phyloP scores from a whole-genome alignment of 92 coral and sea anemone species.

The Blastomussa wellsi region DNA sequence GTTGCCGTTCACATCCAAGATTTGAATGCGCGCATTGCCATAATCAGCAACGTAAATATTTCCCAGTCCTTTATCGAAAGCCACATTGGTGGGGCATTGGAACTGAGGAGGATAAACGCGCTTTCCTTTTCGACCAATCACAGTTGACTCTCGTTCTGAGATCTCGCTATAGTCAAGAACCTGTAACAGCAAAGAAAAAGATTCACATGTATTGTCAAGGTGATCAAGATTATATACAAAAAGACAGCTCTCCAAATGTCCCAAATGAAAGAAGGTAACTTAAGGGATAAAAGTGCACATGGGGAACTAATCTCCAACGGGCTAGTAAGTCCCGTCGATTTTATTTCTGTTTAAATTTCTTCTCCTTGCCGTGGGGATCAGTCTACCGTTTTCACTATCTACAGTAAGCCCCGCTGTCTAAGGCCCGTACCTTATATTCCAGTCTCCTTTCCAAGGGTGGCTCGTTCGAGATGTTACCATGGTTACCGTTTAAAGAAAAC shows the following conservation, averaged over 20 bases:
- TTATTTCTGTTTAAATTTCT: too few species aligned
- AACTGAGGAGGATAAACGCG: conserved; percentile 81
- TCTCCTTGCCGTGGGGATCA: too few species aligned
- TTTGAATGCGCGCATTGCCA: conserved; percentile 84
- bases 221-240: too few species aligned
- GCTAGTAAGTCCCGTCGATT: too few species aligned
- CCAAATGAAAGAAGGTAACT: too few species aligned
- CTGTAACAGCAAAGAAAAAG: conserved; percentile 28
- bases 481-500: conserved; percentile 3
- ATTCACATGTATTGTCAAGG: background rate
- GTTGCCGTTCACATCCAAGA: conserved; percentile 67
- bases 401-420: background rate
- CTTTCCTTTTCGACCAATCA: conserved; percentile 89
- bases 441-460: conserved; percentile 26
- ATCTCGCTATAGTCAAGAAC: conserved; percentile 82
- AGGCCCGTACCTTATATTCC: conserved; percentile 51
- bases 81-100: conserved; percentile 77
- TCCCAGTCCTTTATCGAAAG: conserved; percentile 61
- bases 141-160: conserved; percentile 69
- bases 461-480: background rate
- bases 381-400: too few species aligned
- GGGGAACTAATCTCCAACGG: too few species aligned
- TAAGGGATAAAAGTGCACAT: too few species aligned
- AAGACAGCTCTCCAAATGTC: too few species aligned
- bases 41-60: conserved; percentile 85